These are phyloP conservation scores for Sardina pilchardus DNA, from an alignment of 2,113 vertebrate species.

Conservation along the genomic window DNA sequence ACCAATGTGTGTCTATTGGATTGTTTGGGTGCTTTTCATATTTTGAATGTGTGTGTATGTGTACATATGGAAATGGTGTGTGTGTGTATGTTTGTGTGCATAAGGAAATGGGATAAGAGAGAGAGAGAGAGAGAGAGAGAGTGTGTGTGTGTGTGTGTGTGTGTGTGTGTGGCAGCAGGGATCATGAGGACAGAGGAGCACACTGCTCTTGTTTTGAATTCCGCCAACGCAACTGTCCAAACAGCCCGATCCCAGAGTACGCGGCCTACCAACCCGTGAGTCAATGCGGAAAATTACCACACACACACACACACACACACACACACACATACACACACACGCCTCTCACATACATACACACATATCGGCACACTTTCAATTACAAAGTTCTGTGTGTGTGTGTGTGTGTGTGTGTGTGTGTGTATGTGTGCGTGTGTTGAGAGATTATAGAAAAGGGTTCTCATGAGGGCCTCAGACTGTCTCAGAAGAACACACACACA, in stretches of 20 bases:
- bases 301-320: background rate
- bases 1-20: background rate
- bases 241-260: conserved; percentile 34
- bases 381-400: background rate
- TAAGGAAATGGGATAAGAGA: too few species aligned
- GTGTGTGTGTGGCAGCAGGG: background rate
- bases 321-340: background rate
- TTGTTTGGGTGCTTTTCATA: background rate
- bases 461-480: too few species aligned
- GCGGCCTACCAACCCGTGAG: background rate
- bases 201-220: conserved; percentile 53
- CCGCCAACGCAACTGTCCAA: conserved; percentile 52
- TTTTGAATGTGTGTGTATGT: background rate
- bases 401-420: background rate
- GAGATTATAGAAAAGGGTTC: too few species aligned
- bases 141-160: background rate
- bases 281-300: conserved; percentile 24
- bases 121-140: too few species aligned
- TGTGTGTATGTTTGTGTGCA: background rate
- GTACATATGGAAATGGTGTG: background rate
- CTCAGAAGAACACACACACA: too few species aligned
- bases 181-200: background rate
- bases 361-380: background rate
- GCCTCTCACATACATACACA: background rate
- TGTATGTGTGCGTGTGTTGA: too few species aligned